phyloP scores from a whole-genome alignment of 2,888 invertebrate species.

The Conistra vaccinii region DNA sequence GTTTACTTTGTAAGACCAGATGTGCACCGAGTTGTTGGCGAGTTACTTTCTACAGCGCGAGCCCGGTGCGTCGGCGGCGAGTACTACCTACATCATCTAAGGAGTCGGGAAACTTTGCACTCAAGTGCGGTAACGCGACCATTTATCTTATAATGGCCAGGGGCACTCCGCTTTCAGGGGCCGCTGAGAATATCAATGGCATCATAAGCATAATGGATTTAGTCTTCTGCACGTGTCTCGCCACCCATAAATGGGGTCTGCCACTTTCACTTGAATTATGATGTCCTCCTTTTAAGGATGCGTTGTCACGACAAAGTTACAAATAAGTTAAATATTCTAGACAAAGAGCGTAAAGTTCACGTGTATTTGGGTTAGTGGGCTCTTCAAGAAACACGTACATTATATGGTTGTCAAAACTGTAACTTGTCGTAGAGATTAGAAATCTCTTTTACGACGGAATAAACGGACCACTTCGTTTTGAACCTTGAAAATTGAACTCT shows the following conservation, averaged over 20 bases:
- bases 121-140: conserved; percentile 64
- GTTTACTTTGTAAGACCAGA: conserved; percentile 22
- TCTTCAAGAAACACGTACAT: conserved; percentile 22
- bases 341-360: conserved; percentile 48
- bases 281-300: conserved; percentile 72
- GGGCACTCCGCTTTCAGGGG: conserved; percentile 73
- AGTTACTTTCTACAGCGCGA: conserved; percentile 46
- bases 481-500: conserved; percentile 46
- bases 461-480: conserved; percentile 15
- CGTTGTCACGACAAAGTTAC: conserved; percentile 61
- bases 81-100: conserved; percentile 51
- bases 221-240: conserved; percentile 73
- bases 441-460: conserved; percentile 16
- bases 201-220: conserved; percentile 80
- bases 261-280: conserved; percentile 82
- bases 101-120: conserved; percentile 61
- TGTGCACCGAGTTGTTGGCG: conserved; percentile 17
- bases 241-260: conserved; percentile 69
- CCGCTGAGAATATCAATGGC: conserved; percentile 81
- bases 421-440: conserved; percentile 12
- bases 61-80: conserved; percentile 8
- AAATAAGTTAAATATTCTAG: conserved; percentile 64
- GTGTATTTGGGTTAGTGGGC: conserved; percentile 44
- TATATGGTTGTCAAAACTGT: conserved; percentile 4
- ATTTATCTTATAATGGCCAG: conserved; percentile 72